A percentile compares a stretch with the other conserved stretches of the same genome.
Evolutionary conservation across 2,797 vertebrate genomes (phyloP).

Genomic region (Semotilus atromaculatus): DNA sequence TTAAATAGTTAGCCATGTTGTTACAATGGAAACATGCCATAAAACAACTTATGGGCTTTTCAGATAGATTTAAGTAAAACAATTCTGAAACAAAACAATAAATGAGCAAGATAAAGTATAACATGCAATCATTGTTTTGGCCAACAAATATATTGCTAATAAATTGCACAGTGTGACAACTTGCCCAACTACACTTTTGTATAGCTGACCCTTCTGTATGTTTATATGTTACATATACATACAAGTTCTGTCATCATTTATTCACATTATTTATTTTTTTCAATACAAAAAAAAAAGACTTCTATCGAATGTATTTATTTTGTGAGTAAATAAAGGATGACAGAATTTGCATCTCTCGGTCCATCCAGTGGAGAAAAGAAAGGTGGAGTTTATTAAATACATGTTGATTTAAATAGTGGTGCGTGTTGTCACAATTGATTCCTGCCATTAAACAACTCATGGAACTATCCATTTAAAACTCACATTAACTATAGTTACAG

Average conservation of each 20-base stretch:
- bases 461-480: not conserved
- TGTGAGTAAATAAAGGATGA: too few relatives aligned
- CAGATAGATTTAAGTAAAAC: not conserved
- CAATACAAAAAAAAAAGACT: too few relatives aligned
- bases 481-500: not conserved
- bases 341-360: too few relatives aligned
- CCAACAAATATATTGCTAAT: not conserved
- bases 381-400: not conserved
- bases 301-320: too few relatives aligned
- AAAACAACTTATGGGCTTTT: not conserved
- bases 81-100: not conserved
- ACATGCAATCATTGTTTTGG: not conserved
- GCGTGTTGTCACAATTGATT: not conserved
- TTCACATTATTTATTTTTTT: too few relatives aligned
- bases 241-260: too few relatives aligned
- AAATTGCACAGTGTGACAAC: not conserved
- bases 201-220: not conserved
- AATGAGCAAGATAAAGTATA: not conserved
- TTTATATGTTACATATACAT: too few relatives aligned
- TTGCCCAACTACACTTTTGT: not conserved
- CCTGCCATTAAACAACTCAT: not conserved
- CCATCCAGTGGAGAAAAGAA: too few relatives aligned
- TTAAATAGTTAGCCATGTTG: not conserved
- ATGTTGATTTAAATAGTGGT: not conserved
- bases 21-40: not conserved